Evolutionary conservation across 2,113 vertebrate genomes (phyloP).

Genomic region (Grus americana): DNA sequence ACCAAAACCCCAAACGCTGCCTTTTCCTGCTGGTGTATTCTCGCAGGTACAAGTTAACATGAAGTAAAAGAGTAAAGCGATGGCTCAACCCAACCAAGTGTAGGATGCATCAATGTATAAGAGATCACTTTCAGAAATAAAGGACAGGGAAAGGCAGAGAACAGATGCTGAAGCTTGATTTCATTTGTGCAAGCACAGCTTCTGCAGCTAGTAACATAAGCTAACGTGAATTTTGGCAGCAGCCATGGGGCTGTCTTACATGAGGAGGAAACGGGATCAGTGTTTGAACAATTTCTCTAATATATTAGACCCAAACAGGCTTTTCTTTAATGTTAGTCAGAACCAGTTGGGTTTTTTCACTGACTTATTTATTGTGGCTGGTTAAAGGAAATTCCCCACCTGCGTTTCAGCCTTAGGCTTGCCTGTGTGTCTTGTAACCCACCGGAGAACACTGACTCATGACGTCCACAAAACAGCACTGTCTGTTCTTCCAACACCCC

Average conservation of each 20-base stretch:
- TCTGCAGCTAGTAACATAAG: conserved; percentile 12
- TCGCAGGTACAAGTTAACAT: not conserved
- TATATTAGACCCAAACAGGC: conserved; percentile 17
- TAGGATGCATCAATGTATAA: not conserved
- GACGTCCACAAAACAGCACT: not conserved
- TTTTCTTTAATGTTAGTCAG: conserved; percentile 55
- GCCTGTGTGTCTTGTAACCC: not conserved
- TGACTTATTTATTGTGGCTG: not conserved
- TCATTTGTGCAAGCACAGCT: not conserved
- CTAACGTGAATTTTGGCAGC: conserved; percentile 17
- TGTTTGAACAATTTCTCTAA: conserved; percentile 33
- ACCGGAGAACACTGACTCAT: not conserved
- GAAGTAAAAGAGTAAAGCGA: not conserved
- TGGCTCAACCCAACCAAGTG: not conserved
- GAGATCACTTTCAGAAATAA: conserved; percentile 2
- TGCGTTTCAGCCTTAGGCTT: not conserved
- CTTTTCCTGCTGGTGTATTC: not conserved
- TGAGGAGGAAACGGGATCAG: conserved; percentile 19
- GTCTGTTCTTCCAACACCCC: not conserved
- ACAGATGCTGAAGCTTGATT: not conserved
- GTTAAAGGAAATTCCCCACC: conserved; percentile 18
- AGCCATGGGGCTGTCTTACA: not conserved
- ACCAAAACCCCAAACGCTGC: not conserved
- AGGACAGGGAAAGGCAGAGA: not conserved
- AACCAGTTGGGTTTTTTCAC: not conserved